Conservation (phyloP, 2,888 invertebrate species). For the Pachymerium ferrugineum region DNA sequence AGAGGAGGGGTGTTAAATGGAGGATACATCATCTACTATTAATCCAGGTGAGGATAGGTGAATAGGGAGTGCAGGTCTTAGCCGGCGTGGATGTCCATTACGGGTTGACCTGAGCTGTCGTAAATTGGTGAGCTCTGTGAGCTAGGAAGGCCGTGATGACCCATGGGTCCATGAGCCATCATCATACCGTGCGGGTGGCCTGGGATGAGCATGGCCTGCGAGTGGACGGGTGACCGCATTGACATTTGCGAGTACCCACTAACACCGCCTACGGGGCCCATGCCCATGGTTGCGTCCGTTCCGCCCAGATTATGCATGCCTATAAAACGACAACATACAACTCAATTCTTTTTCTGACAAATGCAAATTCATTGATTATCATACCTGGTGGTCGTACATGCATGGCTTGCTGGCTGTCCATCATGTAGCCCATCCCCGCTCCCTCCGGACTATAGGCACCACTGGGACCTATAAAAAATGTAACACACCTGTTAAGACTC, state of each 20-base stretch:
- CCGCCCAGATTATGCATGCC: conserved; percentile 40
- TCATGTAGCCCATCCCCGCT: conserved; percentile 94
- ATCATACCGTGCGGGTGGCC: conserved; percentile 52
- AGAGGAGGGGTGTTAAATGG: neutral
- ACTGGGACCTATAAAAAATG: conserved; percentile 82
- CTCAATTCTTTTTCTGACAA: too few species aligned
- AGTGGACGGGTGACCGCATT: conserved; percentile 49
- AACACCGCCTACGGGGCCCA: conserved; percentile 42
- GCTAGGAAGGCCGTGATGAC: conserved; percentile 46
- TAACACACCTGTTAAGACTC: neutral
- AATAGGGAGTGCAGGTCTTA: conserved; percentile 36
- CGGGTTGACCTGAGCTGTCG: conserved; percentile 42
- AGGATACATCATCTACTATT: neutral
- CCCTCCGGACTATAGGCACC: conserved; percentile 95
- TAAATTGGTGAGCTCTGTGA: conserved; percentile 49
- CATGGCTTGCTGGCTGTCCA: conserved; percentile 82
- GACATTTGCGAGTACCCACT: conserved; percentile 49
- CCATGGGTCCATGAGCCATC: conserved; percentile 49
- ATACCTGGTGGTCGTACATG: conserved; percentile 80
- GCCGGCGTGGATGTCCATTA: conserved; percentile 44
- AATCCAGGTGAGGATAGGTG: conserved; percentile 22
- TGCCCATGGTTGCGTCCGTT: conserved; percentile 40
- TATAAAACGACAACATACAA: too few species aligned
- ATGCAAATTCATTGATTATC: too few species aligned
- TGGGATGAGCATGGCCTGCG: conserved; percentile 51